These are phyloP conservation scores for Labrus mixtus DNA, from an alignment of 2,113 vertebrate species.

Conservation along the genomic window DNA sequence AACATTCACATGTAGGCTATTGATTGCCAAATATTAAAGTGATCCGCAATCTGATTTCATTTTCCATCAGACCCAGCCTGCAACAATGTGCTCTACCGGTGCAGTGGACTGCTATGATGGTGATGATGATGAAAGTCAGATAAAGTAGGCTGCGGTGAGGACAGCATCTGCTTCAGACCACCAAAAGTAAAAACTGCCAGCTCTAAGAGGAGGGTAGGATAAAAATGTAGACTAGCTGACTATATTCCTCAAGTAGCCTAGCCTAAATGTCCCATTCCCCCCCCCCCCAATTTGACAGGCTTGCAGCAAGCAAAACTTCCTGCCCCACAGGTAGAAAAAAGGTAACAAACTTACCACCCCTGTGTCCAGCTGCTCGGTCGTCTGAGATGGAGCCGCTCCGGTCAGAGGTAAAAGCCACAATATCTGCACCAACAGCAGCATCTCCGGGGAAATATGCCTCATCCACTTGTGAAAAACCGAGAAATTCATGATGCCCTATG, in stretches of 20 bases:
- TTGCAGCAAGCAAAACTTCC: slow-evolving; percentile 79
- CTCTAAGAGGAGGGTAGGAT: background rate
- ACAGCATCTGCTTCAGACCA: slow-evolving; percentile 5
- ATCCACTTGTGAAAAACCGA: slow-evolving; percentile 62
- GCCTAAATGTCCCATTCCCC: background rate
- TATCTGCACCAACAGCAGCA: slow-evolving; percentile 73
- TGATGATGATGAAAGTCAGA: slow-evolving; percentile 25
- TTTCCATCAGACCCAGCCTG: background rate
- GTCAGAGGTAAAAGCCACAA: slow-evolving; percentile 72
- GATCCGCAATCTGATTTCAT: slow-evolving; percentile 5
- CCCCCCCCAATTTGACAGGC: background rate
- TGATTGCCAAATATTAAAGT: slow-evolving; percentile 39
- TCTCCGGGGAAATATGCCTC: slow-evolving; percentile 79
- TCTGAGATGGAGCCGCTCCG: slow-evolving; percentile 81
- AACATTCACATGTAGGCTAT: slow-evolving; percentile 34
- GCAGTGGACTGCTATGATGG: background rate
- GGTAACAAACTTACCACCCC: slow-evolving; percentile 89
- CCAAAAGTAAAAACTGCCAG: slow-evolving; percentile 41
- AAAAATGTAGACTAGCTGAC: too few relatives aligned
- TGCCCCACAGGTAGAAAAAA: slow-evolving; percentile 53
- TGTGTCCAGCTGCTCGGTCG: slow-evolving; percentile 86
- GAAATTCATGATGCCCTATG: slow-evolving; percentile 67
- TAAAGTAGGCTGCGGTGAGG: background rate
- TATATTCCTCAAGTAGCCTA: background rate
- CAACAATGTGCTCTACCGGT: background rate